Percentiles rank a stretch among this genome's conserved stretches.
These are phyloP conservation scores for Drosophila guanche DNA, from an alignment of 1,140 invertebrate species.

Conservation along the genomic window DNA sequence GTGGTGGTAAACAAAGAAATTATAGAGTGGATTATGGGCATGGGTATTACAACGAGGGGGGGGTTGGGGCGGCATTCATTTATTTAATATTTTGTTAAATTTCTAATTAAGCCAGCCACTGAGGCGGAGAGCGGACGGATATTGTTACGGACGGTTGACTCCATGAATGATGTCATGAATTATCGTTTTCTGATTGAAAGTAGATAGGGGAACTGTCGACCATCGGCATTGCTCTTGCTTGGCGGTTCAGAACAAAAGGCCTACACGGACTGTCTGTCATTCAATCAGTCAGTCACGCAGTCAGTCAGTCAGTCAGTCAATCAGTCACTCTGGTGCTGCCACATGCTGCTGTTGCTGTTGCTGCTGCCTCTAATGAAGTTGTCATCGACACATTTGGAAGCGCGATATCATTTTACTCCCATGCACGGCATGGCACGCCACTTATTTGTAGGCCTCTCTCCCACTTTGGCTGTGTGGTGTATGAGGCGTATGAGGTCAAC, in stretches of 20 bases:
- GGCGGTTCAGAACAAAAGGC: constrained; percentile 69
- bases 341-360: constrained; percentile 46
- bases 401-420: constrained; percentile 55
- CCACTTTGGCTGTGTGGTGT: constrained; percentile 36
- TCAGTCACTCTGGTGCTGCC: constrained; percentile 21
- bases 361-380: constrained; percentile 64
- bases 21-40: constrained; percentile 55
- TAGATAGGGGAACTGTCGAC: constrained; percentile 52
- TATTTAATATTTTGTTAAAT: constrained; percentile 80
- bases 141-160: constrained; percentile 43
- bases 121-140: constrained; percentile 45
- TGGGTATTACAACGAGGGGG: constrained; percentile 62
- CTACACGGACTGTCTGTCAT: constrained; percentile 33
- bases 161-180: constrained; percentile 76
- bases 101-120: constrained; percentile 74
- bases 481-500: constrained; percentile 70
- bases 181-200: constrained; percentile 82
- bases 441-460: constrained; percentile 28
- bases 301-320: constrained; percentile 36
- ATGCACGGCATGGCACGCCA: constrained; percentile 36
- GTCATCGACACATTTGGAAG: constrained; percentile 74
- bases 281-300: constrained; percentile 24
- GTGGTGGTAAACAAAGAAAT: constrained; percentile 24
- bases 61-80: constrained; percentile 44
- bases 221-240: not conserved